phyloP scores from a whole-genome alignment of 2,113 vertebrate genomes.

The Vulpes ferrilata region DNA sequence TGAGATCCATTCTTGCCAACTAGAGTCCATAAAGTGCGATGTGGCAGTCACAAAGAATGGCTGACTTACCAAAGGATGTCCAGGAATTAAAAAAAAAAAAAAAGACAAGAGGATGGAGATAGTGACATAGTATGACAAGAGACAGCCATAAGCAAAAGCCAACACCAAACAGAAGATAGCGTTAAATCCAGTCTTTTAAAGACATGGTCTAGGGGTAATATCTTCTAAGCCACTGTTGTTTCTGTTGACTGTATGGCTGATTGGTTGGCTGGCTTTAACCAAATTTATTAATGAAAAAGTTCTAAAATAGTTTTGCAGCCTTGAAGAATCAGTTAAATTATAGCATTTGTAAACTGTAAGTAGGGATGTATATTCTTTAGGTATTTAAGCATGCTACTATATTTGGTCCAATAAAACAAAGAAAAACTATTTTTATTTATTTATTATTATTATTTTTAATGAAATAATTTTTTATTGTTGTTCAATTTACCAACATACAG shows the following conservation, averaged over 20 bases:
- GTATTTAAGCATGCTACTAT: neutral
- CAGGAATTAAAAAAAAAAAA: neutral
- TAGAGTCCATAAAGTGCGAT: neutral
- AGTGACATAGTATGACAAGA: neutral
- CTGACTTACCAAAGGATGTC: neutral
- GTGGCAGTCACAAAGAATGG: neutral
- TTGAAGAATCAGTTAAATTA: neutral
- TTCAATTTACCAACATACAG: too few species aligned
- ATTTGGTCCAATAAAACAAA: constrained; percentile 1
- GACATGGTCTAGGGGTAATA: too few species aligned
- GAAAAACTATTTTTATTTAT: neutral
- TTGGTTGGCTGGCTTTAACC: neutral
- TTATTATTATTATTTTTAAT: too few species aligned
- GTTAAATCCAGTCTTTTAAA: neutral
- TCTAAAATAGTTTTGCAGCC: neutral
- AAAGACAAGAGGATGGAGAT: neutral
- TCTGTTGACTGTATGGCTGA: neutral
- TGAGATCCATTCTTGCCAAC: neutral
- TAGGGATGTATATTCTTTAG: neutral
- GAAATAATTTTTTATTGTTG: too few species aligned
- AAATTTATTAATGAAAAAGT: neutral
- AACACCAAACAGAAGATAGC: neutral
- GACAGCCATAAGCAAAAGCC: neutral
- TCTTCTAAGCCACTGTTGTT: neutral
- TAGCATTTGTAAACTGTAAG: neutral